These are phyloP conservation scores for Grammomys surdaster DNA, from an alignment of 2,113 vertebrate genomes.

Conservation along the genomic window DNA sequence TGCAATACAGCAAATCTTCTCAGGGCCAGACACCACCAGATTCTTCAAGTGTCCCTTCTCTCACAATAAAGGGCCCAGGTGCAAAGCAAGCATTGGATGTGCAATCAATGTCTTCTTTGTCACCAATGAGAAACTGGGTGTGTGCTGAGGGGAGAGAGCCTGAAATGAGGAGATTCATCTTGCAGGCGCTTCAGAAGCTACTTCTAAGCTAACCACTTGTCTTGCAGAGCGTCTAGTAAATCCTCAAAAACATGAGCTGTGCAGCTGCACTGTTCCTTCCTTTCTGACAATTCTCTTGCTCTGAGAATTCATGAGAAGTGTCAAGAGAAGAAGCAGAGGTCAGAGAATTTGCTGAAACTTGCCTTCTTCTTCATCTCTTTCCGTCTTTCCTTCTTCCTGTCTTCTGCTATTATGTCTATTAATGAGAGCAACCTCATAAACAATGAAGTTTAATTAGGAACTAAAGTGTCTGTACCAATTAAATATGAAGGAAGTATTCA, in stretches of 20 bases:
- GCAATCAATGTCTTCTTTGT: constrained; percentile 37
- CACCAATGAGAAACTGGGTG: constrained; percentile 32
- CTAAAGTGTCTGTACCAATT: constrained; percentile 87
- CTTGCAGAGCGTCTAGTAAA: constrained; percentile 53
- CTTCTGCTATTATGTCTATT: constrained; percentile 80
- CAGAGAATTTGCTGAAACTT: constrained; percentile 74
- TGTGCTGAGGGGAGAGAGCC: background rate
- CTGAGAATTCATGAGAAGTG: constrained; percentile 11
- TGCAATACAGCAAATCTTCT: constrained; percentile 67
- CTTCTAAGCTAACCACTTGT: constrained; percentile 61
- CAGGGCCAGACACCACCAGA: constrained; percentile 50
- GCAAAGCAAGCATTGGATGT: constrained; percentile 29
- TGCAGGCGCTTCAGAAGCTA: constrained; percentile 45
- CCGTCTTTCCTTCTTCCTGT: background rate
- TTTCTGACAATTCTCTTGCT: background rate
- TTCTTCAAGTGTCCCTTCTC: constrained; percentile 66
- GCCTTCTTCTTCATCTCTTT: constrained; percentile 25
- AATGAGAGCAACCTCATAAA: constrained; percentile 87
- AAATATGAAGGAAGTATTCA: constrained; percentile 87
- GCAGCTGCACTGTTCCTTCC: background rate
- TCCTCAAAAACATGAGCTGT: constrained; percentile 49
- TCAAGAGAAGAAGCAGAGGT: constrained; percentile 67
- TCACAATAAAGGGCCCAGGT: constrained; percentile 59
- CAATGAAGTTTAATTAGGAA: constrained; percentile 90
- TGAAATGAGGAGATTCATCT: constrained; percentile 54